phyloP scores from a whole-genome alignment of 2,888 invertebrate species.

The Conomelus anceps region DNA sequence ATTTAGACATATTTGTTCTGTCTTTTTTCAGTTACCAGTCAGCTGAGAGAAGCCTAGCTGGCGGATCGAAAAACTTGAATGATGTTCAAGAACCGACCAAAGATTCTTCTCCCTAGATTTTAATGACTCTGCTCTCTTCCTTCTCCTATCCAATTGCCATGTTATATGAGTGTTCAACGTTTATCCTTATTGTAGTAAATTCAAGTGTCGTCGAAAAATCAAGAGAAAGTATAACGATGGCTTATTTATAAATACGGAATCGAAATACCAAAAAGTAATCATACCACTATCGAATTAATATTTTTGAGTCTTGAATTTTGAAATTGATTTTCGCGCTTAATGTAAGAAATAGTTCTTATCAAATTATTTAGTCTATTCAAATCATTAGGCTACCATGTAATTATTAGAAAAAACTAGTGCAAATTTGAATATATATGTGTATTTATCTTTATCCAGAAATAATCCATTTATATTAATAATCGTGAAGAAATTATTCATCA shows the following conservation, averaged over 20 bases:
- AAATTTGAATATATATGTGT: background rate
- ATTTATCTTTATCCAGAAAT: background rate
- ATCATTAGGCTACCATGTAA: background rate
- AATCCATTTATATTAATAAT: background rate
- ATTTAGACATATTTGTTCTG: background rate
- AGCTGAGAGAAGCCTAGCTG: slow-evolving; percentile 19
- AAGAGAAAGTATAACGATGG: background rate
- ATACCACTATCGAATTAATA: background rate
- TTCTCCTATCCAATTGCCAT: background rate
- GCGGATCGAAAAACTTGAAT: background rate
- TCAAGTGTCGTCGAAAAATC: background rate
- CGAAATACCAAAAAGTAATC: background rate
- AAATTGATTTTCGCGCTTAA: background rate
- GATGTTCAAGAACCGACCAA: background rate
- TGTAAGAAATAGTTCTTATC: background rate
- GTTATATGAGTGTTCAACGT: background rate
- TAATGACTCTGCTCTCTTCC: background rate
- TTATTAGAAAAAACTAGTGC: background rate
- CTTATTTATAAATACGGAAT: background rate
- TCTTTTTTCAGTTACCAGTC: slow-evolving; percentile 24
- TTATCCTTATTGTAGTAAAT: background rate
- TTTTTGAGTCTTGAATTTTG: background rate
- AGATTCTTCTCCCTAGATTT: background rate
- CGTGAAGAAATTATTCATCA: too few species aligned
- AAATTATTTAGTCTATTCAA: background rate